These are phyloP conservation scores for Orientallactaga sibirica DNA, from an alignment of 2,797 vertebrate genomes.

Conservation along the genomic window DNA sequence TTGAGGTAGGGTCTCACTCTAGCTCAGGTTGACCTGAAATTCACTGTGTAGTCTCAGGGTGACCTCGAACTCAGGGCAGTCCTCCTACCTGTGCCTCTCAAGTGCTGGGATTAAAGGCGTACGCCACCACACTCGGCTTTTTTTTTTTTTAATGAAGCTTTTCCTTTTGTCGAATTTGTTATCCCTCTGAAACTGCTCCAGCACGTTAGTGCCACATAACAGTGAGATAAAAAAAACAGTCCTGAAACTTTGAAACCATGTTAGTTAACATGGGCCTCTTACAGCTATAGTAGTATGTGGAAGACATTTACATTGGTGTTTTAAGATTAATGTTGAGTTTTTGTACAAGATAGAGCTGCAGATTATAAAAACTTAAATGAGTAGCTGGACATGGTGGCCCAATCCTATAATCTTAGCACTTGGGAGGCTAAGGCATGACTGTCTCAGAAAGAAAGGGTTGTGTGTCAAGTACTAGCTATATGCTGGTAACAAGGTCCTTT, in stretches of 20 bases:
- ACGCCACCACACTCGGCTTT: not conserved
- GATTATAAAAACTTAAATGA: slow-evolving; percentile 8
- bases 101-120: too few relatives aligned
- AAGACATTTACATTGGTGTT: slow-evolving; percentile 2
- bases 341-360: slow-evolving; percentile 5
- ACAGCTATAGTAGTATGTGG: not conserved
- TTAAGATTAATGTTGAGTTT: slow-evolving; percentile 32
- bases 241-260: slow-evolving; percentile 48
- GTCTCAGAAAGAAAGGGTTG: not conserved
- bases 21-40: too few relatives aligned
- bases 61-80: too few relatives aligned
- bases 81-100: too few relatives aligned
- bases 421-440: not conserved
- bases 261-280: not conserved
- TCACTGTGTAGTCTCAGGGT: too few relatives aligned
- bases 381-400: not conserved
- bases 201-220: not conserved
- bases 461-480: not conserved
- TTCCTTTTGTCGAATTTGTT: slow-evolving; percentile 56
- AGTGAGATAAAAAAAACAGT: slow-evolving; percentile 32
- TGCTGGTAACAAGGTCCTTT: slow-evolving; percentile 20
- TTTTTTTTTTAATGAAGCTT: slow-evolving; percentile 32
- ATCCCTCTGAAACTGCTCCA: slow-evolving; percentile 51
- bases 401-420: not conserved
- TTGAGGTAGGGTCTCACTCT: too few relatives aligned